phyloP scores from a whole-genome alignment of 2,113 vertebrate genomes.

The Colaptes auratus region DNA sequence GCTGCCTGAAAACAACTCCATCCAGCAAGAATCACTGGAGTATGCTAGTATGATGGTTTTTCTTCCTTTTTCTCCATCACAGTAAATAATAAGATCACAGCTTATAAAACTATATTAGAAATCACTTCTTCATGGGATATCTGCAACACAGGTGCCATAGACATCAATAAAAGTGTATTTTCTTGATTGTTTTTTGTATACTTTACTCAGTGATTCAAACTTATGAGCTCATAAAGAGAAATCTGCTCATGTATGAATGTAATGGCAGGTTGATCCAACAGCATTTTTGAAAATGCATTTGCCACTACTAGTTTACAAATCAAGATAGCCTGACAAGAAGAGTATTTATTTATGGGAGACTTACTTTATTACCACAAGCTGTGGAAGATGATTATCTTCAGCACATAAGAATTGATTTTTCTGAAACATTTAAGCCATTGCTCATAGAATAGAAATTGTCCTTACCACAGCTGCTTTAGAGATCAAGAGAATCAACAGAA shows the following conservation, averaged over 20 bases:
- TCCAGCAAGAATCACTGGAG: not conserved
- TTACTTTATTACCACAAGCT: not conserved
- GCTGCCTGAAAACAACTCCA: not conserved
- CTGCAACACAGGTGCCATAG: not conserved
- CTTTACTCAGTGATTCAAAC: not conserved
- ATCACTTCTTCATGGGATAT: not conserved
- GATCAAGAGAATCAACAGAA: not conserved
- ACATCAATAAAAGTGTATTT: not conserved
- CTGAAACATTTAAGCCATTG: not conserved
- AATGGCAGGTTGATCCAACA: not conserved
- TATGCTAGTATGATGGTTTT: not conserved
- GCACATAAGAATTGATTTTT: not conserved
- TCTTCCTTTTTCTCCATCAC: not conserved
- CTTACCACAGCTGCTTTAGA: not conserved
- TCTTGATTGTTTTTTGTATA: not conserved
- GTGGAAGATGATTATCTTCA: not conserved
- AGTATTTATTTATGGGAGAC: not conserved
- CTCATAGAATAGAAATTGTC: not conserved
- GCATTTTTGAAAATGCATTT: not conserved
- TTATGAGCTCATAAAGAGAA: not conserved
- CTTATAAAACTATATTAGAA: not conserved
- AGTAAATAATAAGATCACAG: not conserved
- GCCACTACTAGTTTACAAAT: not conserved
- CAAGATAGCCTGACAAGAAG: not conserved
- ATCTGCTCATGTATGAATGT: not conserved